These are phyloP conservation scores for Siderastrea radians DNA, from an alignment of 92 coral and sea anemone species.

Conservation along the genomic window DNA sequence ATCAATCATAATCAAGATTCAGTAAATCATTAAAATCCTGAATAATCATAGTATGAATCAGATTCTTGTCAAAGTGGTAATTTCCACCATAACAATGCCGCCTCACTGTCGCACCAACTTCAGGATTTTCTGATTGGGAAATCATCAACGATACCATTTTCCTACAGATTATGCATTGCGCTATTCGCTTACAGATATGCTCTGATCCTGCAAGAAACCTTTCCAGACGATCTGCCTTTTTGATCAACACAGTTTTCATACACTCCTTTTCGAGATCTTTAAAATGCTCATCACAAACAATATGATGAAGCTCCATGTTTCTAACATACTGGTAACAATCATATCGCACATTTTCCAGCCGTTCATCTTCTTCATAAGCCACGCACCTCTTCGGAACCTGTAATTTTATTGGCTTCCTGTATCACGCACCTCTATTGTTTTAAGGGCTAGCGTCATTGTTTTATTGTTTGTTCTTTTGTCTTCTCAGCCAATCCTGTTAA, in stretches of 20 bases:
- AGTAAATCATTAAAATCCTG: too few species aligned
- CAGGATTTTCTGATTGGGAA: not conserved
- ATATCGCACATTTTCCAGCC: not conserved
- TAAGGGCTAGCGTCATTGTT: too few species aligned
- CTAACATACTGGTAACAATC: not conserved
- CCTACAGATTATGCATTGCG: not conserved
- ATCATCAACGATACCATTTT: not conserved
- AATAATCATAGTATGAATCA: not conserved
- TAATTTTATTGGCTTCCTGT: too few species aligned
- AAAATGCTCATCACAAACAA: not conserved
- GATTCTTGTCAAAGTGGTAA: not conserved
- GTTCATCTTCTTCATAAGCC: too few species aligned
- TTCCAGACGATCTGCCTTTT: not conserved
- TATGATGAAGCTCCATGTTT: not conserved
- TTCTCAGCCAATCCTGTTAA: too few species aligned
- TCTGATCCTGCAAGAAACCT: not conserved
- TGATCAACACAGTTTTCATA: conserved; percentile 11
- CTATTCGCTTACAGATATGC: not conserved
- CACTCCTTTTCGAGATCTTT: conserved; percentile 1
- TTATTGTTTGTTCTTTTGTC: too few species aligned
- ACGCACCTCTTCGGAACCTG: too few species aligned
- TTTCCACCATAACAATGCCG: not conserved
- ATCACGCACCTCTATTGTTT: too few species aligned
- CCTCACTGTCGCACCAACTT: not conserved
- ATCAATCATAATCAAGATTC: too few species aligned